Percentiles rank a stretch among this genome's conserved stretches.
Conservation (phyloP, 1,140 invertebrate species). For the Anadara kagoshimensis region DNA sequence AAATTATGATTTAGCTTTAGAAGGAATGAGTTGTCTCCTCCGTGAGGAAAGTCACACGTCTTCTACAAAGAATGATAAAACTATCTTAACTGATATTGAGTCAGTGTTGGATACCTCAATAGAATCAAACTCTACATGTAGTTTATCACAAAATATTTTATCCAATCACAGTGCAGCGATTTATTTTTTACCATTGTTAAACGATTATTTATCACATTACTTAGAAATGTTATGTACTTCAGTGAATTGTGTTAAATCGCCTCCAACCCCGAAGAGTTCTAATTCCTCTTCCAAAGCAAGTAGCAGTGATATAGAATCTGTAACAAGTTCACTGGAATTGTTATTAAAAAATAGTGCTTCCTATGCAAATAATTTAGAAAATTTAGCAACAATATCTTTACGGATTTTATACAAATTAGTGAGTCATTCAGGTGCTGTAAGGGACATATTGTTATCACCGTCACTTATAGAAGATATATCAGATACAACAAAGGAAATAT, state of each 20-base stretch:
- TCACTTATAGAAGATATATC: too few species aligned
- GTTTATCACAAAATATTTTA: neutral
- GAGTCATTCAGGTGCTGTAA: constrained; percentile 36
- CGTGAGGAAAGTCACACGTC: neutral
- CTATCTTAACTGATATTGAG: neutral
- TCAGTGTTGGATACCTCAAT: neutral
- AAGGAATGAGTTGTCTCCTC: constrained; percentile 33
- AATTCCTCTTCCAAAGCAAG: constrained; percentile 19
- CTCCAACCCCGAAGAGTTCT: constrained; percentile 26
- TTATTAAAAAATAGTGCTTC: constrained; percentile 45
- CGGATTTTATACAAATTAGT: constrained; percentile 39
- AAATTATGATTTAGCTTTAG: constrained; percentile 31
- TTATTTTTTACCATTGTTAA: constrained; percentile 47
- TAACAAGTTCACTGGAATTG: constrained; percentile 47
- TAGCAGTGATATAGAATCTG: constrained; percentile 50
- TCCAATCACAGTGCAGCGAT: constrained; percentile 20
- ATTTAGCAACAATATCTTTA: constrained; percentile 38
- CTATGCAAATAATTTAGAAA: constrained; percentile 53
- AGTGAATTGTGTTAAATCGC: constrained; percentile 3
- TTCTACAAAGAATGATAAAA: neutral
- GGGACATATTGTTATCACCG: constrained; percentile 17
- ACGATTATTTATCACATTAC: constrained; percentile 51
- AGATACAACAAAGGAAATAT: too few species aligned
- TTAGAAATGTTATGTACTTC: constrained; percentile 38
- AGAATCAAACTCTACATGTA: neutral